phyloP scores from a whole-genome alignment of 2,113 vertebrate species.

The Silurus asotus region DNA sequence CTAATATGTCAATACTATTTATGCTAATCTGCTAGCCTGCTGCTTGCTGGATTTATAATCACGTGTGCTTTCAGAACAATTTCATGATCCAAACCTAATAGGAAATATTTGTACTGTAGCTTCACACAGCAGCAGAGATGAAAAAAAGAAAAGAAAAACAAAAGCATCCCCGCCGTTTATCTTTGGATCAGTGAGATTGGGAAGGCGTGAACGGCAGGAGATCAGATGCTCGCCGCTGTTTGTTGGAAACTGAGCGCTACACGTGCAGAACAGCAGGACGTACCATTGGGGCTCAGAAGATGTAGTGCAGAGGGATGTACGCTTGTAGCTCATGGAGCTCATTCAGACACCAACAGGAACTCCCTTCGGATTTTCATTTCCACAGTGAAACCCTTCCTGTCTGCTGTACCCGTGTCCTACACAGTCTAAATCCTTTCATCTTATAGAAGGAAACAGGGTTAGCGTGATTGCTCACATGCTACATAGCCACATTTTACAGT shows the following conservation, averaged over 20 bases:
- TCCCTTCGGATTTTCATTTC: slow-evolving; percentile 7
- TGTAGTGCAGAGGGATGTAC: neutral
- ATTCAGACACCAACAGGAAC: neutral
- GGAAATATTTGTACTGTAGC: neutral
- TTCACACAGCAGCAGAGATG: neutral
- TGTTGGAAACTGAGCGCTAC: neutral
- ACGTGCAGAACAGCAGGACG: neutral
- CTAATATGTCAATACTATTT: neutral
- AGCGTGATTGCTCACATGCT: neutral
- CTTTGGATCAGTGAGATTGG: slow-evolving; percentile 9
- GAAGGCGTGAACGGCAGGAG: neutral
- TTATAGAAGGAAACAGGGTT: neutral
- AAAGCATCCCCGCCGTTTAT: neutral
- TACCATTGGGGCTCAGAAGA: neutral
- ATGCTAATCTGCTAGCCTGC: neutral
- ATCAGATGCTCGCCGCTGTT: neutral
- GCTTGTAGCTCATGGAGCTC: neutral
- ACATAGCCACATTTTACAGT: neutral
- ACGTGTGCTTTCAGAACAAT: neutral
- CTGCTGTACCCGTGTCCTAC: neutral
- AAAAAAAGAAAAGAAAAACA: neutral
- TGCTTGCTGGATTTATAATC: neutral
- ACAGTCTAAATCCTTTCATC: neutral
- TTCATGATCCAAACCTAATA: neutral
- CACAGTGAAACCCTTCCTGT: slow-evolving; percentile 7